A percentile compares a stretch with the other conserved stretches of the same genome.
These are phyloP conservation scores for Griposia aprilina DNA, from an alignment of 2,888 invertebrate genomes.

Conservation along the genomic window DNA sequence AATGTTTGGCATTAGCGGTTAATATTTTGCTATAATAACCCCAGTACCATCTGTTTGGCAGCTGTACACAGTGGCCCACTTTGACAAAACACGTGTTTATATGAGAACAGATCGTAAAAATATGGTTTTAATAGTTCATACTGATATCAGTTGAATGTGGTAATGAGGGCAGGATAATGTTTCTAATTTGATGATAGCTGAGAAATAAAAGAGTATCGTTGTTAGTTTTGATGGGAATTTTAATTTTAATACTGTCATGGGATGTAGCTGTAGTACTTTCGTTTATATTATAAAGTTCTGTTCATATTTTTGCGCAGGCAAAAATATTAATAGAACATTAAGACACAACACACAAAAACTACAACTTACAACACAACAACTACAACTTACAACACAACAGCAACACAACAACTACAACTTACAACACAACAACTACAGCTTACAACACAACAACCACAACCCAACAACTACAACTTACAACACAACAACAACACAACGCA, in stretches of 20 bases:
- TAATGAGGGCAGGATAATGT: conserved; percentile 51
- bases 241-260: background rate
- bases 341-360: no score
- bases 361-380: no score
- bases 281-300: background rate
- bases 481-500: no score
- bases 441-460: no score
- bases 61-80: conserved; percentile 77
- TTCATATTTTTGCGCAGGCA: background rate
- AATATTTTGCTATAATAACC: conserved; percentile 74
- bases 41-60: conserved; percentile 78
- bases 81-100: conserved; percentile 77
- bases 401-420: no score
- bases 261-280: background rate
- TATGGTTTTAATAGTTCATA: conserved; percentile 60
- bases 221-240: conserved; percentile 17
- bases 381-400: no score
- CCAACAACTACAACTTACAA: no score
- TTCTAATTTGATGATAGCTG: conserved; percentile 45
- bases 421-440: no score
- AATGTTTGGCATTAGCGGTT: conserved; percentile 70
- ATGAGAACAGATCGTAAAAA: conserved; percentile 59
- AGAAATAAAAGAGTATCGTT: conserved; percentile 16
- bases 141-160: conserved; percentile 50
- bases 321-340: no score